Percentiles rank a stretch among this genome's conserved stretches.
Evolutionary conservation across 1,140 invertebrate species (phyloP).

Genomic region (Drosophila auraria): DNA sequence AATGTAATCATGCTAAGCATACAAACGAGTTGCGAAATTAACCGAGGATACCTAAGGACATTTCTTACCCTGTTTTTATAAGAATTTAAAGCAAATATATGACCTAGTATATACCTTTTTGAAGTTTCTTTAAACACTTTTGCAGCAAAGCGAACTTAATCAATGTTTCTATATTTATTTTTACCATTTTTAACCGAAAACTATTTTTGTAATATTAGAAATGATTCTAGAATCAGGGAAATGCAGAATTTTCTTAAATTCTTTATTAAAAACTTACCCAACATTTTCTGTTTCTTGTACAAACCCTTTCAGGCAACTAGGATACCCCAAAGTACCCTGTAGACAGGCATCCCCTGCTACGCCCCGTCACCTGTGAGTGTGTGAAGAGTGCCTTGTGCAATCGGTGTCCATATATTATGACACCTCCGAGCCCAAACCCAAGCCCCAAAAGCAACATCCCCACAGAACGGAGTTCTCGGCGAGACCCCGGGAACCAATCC

Average conservation of each 20-base stretch:
- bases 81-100: background rate
- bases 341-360: background rate
- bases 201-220: too few species aligned
- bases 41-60: background rate
- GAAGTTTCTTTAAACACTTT: too few species aligned
- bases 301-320: too few species aligned
- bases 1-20: conserved; percentile 55
- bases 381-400: conserved; percentile 42
- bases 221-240: too few species aligned
- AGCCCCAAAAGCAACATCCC: background rate
- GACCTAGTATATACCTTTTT: background rate
- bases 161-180: too few species aligned
- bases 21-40: conserved; percentile 31
- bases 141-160: too few species aligned
- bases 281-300: too few species aligned
- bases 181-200: too few species aligned
- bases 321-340: background rate
- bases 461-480: too few species aligned
- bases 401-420: conserved; percentile 55
- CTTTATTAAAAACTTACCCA: too few species aligned
- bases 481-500: conserved; percentile 15
- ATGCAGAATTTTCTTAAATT: too few species aligned
- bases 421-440: conserved; percentile 17
- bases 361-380: conserved; percentile 20
- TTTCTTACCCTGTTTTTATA: conserved; percentile 2